Evolutionary conservation across 2,113 vertebrate species (phyloP).

Genomic region (Daubentonia madagascariensis): DNA sequence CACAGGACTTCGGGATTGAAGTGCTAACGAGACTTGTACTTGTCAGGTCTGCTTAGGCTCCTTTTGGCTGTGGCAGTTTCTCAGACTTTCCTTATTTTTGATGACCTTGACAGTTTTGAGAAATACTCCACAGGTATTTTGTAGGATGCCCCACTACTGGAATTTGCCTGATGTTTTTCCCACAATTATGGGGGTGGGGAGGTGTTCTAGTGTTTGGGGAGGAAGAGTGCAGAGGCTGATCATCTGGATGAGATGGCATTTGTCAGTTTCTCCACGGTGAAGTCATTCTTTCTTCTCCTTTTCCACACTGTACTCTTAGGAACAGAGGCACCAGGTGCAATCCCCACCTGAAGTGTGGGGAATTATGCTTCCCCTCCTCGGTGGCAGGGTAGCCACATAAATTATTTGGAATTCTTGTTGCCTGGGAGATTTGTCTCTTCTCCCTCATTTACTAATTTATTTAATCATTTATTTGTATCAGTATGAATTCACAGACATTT

Average conservation of each 20-base stretch:
- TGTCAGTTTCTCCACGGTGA: neutral
- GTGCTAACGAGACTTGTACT: neutral
- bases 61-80: too few species aligned
- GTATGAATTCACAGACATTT: neutral
- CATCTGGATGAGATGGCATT: neutral
- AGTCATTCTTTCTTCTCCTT: neutral
- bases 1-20: neutral
- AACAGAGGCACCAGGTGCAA: too few species aligned
- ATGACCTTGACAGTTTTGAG: too few species aligned
- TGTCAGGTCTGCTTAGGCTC: neutral
- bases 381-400: neutral
- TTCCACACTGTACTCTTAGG: neutral
- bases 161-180: neutral
- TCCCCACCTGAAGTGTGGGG: too few species aligned
- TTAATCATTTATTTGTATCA: neutral
- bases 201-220: neutral
- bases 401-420: neutral
- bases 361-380: too few species aligned
- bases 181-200: neutral
- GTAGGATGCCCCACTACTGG: too few species aligned
- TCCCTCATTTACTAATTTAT: neutral
- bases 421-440: neutral
- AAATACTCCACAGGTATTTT: too few species aligned
- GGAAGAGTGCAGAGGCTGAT: neutral
- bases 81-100: too few species aligned